These are phyloP conservation scores for Rhamnusium bicolor DNA, from an alignment of 2,888 invertebrate genomes.

Conservation along the genomic window DNA sequence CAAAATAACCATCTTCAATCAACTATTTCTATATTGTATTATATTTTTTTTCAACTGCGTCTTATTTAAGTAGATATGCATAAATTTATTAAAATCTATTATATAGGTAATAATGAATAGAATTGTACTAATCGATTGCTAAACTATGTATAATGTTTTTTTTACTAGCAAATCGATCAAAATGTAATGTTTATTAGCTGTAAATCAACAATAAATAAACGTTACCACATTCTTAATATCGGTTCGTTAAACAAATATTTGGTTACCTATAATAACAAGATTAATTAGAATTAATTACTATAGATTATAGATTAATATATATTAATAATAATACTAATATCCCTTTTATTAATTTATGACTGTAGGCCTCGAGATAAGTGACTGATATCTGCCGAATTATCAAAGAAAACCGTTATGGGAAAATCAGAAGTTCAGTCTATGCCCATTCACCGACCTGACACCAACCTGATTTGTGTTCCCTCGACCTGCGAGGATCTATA, in stretches of 20 bases:
- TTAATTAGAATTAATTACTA: constrained; percentile 22
- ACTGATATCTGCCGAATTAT: constrained; percentile 25
- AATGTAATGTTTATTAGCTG: constrained; percentile 1
- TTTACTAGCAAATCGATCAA: neutral
- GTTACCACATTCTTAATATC: constrained; percentile 5
- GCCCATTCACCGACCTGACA: constrained; percentile 56
- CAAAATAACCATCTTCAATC: no score
- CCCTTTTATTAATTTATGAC: constrained; percentile 30
- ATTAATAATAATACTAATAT: constrained; percentile 13
- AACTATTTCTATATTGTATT: no score
- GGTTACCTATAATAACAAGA: constrained; percentile 25
- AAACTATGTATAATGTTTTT: neutral
- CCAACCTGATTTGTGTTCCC: constrained; percentile 50
- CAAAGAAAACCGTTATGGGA: constrained; percentile 52
- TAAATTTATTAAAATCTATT: neutral
- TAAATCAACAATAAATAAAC: constrained; percentile 20
- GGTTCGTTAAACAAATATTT: neutral
- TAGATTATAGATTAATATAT: constrained; percentile 22
- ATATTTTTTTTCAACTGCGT: neutral
- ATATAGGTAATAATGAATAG: neutral
- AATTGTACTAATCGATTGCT: neutral
- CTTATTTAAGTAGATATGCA: neutral
- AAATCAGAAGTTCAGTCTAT: constrained; percentile 62
- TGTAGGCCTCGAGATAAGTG: constrained; percentile 17
- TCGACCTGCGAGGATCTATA: constrained; percentile 48